Percentiles rank a stretch among this genome's conserved stretches.
Evolutionary conservation across 2,888 invertebrate genomes (phyloP).

Genomic region (Orchesella flavescens): DNA sequence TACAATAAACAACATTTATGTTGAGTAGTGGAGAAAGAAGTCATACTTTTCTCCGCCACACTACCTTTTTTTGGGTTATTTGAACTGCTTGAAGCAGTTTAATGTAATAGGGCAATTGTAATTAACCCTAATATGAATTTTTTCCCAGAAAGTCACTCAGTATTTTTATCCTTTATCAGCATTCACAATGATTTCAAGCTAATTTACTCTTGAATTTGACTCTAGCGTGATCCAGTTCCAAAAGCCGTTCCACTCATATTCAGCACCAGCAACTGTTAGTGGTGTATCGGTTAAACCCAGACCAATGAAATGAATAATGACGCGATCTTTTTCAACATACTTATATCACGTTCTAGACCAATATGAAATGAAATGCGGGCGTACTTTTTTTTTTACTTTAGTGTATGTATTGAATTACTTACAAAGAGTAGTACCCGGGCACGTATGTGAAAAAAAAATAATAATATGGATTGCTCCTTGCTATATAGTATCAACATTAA

Average conservation of each 20-base stretch:
- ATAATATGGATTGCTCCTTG: conserved; percentile 50
- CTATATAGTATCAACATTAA: conserved; percentile 16
- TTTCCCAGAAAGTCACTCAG: conserved; percentile 51
- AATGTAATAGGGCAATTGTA: conserved; percentile 68
- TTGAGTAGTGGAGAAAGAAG: conserved; percentile 38
- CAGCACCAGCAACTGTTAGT: conserved; percentile 5
- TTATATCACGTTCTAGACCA: neutral
- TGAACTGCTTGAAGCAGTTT: conserved; percentile 17
- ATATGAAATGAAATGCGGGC: neutral
- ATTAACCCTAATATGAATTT: conserved; percentile 71
- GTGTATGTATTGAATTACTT: neutral
- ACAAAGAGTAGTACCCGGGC: neutral
- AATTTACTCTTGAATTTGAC: conserved; percentile 69
- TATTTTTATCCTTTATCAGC: conserved; percentile 65
- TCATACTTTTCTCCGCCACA: conserved; percentile 7
- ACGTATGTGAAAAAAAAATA: conserved; percentile 47
- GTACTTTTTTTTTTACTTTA: neutral
- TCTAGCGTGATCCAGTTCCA: conserved; percentile 67
- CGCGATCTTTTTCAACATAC: conserved; percentile 36
- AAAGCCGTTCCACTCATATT: conserved; percentile 2
- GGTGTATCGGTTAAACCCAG: conserved; percentile 39
- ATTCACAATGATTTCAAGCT: conserved; percentile 67
- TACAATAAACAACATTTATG: conserved; percentile 46
- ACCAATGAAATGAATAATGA: conserved; percentile 55
- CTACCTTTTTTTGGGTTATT: neutral